Conservation (phyloP, 2,888 invertebrate species). For the Deilephila porcellus region DNA sequence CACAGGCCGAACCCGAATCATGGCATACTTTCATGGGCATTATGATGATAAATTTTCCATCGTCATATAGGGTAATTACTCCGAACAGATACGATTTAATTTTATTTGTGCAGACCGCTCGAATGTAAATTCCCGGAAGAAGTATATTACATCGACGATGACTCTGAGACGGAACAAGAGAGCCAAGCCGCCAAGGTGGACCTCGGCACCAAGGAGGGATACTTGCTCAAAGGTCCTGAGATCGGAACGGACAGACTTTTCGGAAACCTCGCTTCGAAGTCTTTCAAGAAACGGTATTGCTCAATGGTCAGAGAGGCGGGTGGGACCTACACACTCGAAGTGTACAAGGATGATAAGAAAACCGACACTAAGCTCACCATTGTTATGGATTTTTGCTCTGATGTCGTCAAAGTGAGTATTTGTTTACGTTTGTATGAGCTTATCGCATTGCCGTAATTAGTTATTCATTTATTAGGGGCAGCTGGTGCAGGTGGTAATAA, state of each 20-base stretch:
- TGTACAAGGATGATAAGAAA: constrained; percentile 97
- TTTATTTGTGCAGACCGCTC: constrained; percentile 59
- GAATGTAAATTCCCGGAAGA: constrained; percentile 87
- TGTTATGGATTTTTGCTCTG: constrained; percentile 96
- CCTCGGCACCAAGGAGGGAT: constrained; percentile 95
- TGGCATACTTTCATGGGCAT: too few species aligned
- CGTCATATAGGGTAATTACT: background rate
- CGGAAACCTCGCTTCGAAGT: constrained; percentile 95
- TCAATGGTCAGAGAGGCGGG: constrained; percentile 95
- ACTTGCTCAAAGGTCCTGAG: constrained; percentile 96
- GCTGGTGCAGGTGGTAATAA: too few species aligned
- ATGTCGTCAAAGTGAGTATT: constrained; percentile 90
- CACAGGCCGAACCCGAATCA: too few species aligned
- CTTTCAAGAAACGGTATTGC: constrained; percentile 95
- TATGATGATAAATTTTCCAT: too few species aligned
- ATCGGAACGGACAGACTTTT: constrained; percentile 95
- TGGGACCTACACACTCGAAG: constrained; percentile 95
- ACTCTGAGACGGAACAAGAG: constrained; percentile 92
- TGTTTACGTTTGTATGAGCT: constrained; percentile 25
- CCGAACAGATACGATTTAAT: constrained; percentile 28
- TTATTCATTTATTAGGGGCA: too few species aligned
- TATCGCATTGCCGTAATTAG: background rate
- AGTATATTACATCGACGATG: constrained; percentile 95
- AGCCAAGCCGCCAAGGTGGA: constrained; percentile 88
- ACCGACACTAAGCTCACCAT: constrained; percentile 95